Conservation (phyloP, 2,113 vertebrate species). For the Alligator sinensis region DNA sequence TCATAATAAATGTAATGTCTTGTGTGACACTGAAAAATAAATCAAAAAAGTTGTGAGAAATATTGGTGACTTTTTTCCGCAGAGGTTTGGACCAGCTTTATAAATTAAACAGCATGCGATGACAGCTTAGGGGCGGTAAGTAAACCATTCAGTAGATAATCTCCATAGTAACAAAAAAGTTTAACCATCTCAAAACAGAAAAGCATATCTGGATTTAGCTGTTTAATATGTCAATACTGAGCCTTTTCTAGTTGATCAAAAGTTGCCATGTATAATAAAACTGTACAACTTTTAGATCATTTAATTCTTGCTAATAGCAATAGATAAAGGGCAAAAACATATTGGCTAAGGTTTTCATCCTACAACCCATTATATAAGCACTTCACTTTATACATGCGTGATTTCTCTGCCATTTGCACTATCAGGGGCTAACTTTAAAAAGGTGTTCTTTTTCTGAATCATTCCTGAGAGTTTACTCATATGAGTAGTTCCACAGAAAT, state of each 20-base stretch:
- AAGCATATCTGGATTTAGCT: constrained; percentile 74
- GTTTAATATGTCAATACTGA: constrained; percentile 66
- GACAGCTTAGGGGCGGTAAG: constrained; percentile 85
- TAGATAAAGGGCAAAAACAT: not conserved
- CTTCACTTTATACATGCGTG: not conserved
- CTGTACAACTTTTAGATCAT: not conserved
- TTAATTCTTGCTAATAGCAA: constrained; percentile 19
- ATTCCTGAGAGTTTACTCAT: not conserved
- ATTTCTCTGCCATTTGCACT: not conserved
- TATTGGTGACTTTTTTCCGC: constrained; percentile 82
- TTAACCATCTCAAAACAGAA: constrained; percentile 84
- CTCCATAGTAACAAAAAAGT: constrained; percentile 91
- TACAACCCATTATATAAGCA: constrained; percentile 33
- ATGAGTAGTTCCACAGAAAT: not conserved
- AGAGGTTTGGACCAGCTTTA: constrained; percentile 84
- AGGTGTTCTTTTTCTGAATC: not conserved
- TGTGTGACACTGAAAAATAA: constrained; percentile 86
- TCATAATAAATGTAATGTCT: constrained; percentile 91
- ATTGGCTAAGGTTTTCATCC: not conserved
- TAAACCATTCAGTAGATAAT: constrained; percentile 90
- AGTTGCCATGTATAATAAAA: constrained; percentile 47
- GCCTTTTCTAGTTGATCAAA: constrained; percentile 68
- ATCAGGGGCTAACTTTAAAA: not conserved
- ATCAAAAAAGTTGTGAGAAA: constrained; percentile 86
- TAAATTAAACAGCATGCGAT: constrained; percentile 89